A percentile compares a stretch with the other conserved stretches of the same genome.
These are phyloP conservation scores for Cheilosia vernalis DNA, from an alignment of 2,888 invertebrate genomes.

Conservation along the genomic window DNA sequence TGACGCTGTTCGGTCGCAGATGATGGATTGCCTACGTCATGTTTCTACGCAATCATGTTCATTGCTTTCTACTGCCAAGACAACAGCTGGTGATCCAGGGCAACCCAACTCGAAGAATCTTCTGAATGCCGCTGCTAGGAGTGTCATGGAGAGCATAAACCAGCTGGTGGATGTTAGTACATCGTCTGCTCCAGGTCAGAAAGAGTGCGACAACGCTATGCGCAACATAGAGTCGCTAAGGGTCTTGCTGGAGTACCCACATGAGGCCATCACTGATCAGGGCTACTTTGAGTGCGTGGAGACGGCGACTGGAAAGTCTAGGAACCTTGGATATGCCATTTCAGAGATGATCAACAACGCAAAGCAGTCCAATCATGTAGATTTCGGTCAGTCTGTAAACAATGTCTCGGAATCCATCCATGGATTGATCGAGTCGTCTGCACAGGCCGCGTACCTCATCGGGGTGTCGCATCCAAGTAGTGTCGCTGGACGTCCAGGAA, in stretches of 20 bases:
- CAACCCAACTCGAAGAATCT: constrained; percentile 96
- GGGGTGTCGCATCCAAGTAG: constrained; percentile 96
- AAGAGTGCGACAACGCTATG: constrained; percentile 98
- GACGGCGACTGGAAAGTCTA: constrained; percentile 93
- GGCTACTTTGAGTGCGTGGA: constrained; percentile 98
- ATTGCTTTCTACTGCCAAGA: constrained; percentile 93
- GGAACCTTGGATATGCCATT: constrained; percentile 94
- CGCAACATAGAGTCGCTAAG: constrained; percentile 94
- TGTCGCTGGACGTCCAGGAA: constrained; percentile 93
- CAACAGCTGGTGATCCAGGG: constrained; percentile 93
- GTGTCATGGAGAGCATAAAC: constrained; percentile 96
- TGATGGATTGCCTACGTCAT: constrained; percentile 93
- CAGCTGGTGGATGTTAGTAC: constrained; percentile 89
- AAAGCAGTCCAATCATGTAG: constrained; percentile 92
- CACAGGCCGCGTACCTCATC: constrained; percentile 97
- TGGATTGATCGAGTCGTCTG: constrained; percentile 95
- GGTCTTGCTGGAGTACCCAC: constrained; percentile 92
- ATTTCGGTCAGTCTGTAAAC: constrained; percentile 92
- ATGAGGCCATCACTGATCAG: constrained; percentile 93
- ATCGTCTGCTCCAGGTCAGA: constrained; percentile 96
- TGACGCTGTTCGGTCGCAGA: constrained; percentile 89
- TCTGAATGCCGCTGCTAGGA: constrained; percentile 92
- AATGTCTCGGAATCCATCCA: constrained; percentile 94
- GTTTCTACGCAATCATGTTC: constrained; percentile 95
- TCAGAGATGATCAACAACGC: constrained; percentile 97